These are phyloP conservation scores for Pterostichus niger DNA, from an alignment of 2,888 invertebrate genomes.

Conservation along the genomic window DNA sequence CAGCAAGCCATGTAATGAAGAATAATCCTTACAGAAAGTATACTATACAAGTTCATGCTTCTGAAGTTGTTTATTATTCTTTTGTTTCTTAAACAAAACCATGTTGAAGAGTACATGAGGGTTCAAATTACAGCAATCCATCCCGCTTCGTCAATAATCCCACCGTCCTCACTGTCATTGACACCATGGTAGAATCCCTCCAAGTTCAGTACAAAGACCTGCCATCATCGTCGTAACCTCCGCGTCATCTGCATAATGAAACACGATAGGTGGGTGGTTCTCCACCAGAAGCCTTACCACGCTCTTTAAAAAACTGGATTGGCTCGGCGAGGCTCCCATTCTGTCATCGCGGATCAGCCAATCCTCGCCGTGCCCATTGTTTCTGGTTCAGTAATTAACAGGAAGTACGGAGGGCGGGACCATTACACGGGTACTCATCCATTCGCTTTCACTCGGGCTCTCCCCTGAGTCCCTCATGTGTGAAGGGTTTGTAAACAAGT, in stretches of 20 bases:
- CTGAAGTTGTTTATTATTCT: neutral
- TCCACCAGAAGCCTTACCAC: constrained; percentile 33
- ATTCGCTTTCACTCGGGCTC: neutral
- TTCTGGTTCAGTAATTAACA: constrained; percentile 64
- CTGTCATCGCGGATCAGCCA: constrained; percentile 31
- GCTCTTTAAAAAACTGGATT: constrained; percentile 1
- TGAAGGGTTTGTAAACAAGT: constrained; percentile 32
- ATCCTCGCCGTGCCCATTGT: constrained; percentile 60
- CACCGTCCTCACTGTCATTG: neutral
- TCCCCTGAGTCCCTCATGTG: constrained; percentile 27
- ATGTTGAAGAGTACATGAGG: neutral
- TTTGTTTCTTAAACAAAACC: neutral
- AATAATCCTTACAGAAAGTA: no score
- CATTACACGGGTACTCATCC: constrained; percentile 39
- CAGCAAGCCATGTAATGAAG: constrained; percentile 1
- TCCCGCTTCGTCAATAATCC: constrained; percentile 12
- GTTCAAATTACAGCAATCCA: constrained; percentile 17
- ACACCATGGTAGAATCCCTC: constrained; percentile 13
- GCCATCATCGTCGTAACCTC: constrained; percentile 59
- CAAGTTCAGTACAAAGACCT: constrained; percentile 33
- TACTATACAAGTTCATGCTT: constrained; percentile 1
- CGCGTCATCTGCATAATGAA: constrained; percentile 69
- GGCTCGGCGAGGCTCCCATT: no score
- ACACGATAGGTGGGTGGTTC: constrained; percentile 69
- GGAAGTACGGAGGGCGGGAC: constrained; percentile 64